A percentile compares a stretch with the other conserved stretches of the same genome.
phyloP scores from a whole-genome alignment of 2,113 vertebrate genomes.

The Indicator maculatus region DNA sequence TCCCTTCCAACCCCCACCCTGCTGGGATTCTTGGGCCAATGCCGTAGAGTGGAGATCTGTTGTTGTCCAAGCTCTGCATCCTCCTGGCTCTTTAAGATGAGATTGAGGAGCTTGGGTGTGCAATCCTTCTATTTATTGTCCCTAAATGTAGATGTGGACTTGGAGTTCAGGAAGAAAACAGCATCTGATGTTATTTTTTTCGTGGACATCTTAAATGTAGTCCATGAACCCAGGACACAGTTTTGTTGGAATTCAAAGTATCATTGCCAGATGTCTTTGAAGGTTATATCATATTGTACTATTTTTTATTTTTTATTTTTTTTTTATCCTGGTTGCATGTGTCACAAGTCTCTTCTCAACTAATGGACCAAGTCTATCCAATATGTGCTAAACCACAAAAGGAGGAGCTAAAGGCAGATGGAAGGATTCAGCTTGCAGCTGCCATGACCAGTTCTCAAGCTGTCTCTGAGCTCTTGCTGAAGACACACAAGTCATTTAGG shows the following conservation, averaged over 20 bases:
- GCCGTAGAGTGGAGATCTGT: rapidly evolving
- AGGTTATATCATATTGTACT: not conserved
- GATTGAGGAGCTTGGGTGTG: not conserved
- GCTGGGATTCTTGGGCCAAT: not conserved
- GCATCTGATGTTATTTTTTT: not conserved
- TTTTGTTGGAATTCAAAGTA: not conserved
- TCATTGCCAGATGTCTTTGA: rapidly evolving
- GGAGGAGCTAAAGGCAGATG: not conserved
- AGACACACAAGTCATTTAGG: not conserved
- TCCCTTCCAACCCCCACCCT: not conserved
- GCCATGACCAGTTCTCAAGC: not conserved
- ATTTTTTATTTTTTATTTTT: not conserved
- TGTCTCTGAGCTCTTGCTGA: not conserved
- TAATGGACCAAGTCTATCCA: not conserved
- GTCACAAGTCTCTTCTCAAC: not conserved
- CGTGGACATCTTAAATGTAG: not conserved
- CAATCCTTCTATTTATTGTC: not conserved
- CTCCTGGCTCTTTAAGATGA: not conserved
- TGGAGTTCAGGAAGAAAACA: not conserved
- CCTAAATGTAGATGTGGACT: not conserved
- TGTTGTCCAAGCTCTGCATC: not conserved
- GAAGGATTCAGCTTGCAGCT: not conserved
- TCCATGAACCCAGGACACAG: rapidly evolving
- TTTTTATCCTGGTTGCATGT: not conserved
- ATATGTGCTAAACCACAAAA: no score